Percentiles rank a stretch among this genome's conserved stretches.
Evolutionary conservation across 2,797 vertebrate genomes (phyloP).

Genomic region (Diplodus puntazzo): DNA sequence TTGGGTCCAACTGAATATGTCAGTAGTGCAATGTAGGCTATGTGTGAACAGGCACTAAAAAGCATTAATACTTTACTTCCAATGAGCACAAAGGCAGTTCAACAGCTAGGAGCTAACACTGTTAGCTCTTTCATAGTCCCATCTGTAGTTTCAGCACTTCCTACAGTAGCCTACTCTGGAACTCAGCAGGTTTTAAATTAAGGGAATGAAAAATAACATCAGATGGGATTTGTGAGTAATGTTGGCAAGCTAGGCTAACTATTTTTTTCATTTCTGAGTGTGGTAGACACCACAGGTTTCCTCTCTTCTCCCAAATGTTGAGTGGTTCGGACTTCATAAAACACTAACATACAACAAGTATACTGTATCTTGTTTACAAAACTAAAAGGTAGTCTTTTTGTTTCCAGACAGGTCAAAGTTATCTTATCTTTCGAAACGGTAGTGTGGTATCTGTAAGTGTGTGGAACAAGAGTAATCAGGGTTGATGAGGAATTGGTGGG

Average conservation of each 20-base stretch:
- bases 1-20: not conserved
- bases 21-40: not conserved
- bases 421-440: too few relatives aligned
- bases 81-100: not conserved
- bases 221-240: not conserved
- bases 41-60: not conserved
- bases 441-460: too few relatives aligned
- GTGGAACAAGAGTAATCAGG: too few relatives aligned
- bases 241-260: not conserved
- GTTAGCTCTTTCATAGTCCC: not conserved
- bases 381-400: too few relatives aligned
- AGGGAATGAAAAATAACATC: not conserved
- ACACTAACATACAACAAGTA: too few relatives aligned
- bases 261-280: not conserved
- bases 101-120: not conserved
- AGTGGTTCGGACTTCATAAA: not conserved
- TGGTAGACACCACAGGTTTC: too few relatives aligned
- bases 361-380: too few relatives aligned
- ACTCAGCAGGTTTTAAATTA: constrained; percentile 5
- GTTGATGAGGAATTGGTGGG: too few relatives aligned
- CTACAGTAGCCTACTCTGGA: not conserved
- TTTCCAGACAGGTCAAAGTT: too few relatives aligned
- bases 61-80: not conserved
- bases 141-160: not conserved
- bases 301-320: not conserved